These are phyloP conservation scores for Lumbricus terrestris DNA, from an alignment of 2,888 invertebrate genomes.

Conservation along the genomic window DNA sequence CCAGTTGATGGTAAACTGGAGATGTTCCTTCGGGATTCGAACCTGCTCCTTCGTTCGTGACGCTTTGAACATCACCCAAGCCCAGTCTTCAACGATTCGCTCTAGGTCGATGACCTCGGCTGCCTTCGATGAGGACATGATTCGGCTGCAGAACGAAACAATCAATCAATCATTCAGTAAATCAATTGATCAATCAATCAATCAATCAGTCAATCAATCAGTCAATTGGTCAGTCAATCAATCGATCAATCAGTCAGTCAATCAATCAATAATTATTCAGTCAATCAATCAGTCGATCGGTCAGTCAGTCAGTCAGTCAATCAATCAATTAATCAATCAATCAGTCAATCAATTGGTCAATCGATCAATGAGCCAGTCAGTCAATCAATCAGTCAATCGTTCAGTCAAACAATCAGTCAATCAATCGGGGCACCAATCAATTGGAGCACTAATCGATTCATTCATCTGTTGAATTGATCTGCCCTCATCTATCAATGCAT, in stretches of 20 bases:
- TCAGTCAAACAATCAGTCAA: not conserved
- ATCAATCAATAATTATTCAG: no score
- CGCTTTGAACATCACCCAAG: conserved; percentile 54
- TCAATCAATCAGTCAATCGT: no score
- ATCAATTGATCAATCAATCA: not conserved
- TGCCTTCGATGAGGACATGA: conserved; percentile 33
- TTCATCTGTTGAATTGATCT: not conserved
- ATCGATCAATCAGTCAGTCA: no score
- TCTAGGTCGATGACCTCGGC: conserved; percentile 52
- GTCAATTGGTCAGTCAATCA: no score
- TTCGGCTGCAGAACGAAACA: not conserved
- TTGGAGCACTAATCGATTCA: not conserved
- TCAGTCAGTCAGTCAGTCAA: not conserved
- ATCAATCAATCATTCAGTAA: not conserved
- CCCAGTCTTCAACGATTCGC: conserved; percentile 57
- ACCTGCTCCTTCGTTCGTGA: conserved; percentile 52
- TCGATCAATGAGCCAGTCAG: no score
- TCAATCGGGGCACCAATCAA: not conserved
- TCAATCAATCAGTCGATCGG: no score
- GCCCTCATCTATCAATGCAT: not conserved
- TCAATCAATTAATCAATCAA: not conserved
- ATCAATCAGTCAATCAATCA: no score
- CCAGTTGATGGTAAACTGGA: conserved; percentile 52
- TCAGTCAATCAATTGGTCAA: not conserved
- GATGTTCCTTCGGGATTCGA: conserved; percentile 38